Evolutionary conservation across 2,797 vertebrate species (phyloP), one percentile per base, ranked within the genome.

Genomic region (Acrossocheilus fasciatus): DNA sequence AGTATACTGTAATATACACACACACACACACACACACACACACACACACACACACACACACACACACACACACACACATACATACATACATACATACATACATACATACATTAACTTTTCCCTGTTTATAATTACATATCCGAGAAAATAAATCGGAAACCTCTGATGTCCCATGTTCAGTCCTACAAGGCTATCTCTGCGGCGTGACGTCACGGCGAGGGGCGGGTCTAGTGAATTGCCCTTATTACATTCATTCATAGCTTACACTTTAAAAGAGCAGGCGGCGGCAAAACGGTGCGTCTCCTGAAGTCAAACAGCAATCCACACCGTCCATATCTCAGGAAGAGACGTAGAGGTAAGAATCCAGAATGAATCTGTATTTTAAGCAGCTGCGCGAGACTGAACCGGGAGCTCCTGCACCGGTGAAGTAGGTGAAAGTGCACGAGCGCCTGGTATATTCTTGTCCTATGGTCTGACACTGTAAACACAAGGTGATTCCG

Each of bases 391-490:
- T 6, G 57, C 34, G 36, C 18, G 82, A 62, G 82, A 45, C 7
- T 75, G 62, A 43, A 1, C 20, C 17, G 26, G 43, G n/a, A n/a
- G 77, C 66, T 78, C 26, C 10, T 62, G 45, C 75, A 20, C 54
- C 34, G 12, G 77, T 34, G 8, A 83, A 89, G 54, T 89, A 57
- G 85, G 89, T 88, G 41, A 90, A 88, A 85, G 85, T 88, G 75
- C 87, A 88, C 72, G 6, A 72, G 64, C 34, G 30, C 9, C 72
- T 12, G 70, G 12, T 15, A 6, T 81, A 6, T 45, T 39, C 36
- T 23, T n/a, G n/a, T 81, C 75, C 20, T 50, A 12, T 30, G 52
- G 52, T 6, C 7, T 50, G 12, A 20, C 34, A 20, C 34, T 54
- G n/a, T 23, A 47, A 26, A 41, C 52, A 73, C 80, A 72, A 87